Conservation (phyloP, 1,140 invertebrate genomes). For the Alviniconcha marisindica region DNA sequence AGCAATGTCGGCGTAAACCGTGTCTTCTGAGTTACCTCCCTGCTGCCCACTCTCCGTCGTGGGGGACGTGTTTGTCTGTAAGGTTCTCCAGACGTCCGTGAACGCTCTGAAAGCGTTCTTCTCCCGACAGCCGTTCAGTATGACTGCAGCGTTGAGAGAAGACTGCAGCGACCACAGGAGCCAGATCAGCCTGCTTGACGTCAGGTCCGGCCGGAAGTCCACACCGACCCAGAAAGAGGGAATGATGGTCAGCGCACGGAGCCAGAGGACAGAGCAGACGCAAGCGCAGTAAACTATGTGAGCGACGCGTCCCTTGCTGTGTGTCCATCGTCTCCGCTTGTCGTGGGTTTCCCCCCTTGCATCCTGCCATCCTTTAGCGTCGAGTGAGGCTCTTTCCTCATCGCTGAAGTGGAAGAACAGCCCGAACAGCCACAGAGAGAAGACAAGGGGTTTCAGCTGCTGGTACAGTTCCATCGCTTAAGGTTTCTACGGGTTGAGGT, state of each 20-base stretch:
- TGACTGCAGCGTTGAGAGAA: background rate
- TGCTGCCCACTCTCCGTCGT: background rate
- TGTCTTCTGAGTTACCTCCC: background rate
- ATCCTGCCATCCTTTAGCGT: no score
- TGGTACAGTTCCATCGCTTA: no score
- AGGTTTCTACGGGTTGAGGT: no score
- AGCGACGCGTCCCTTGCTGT: background rate
- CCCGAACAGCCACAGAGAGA: no score
- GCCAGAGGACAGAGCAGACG: conserved; percentile 6
- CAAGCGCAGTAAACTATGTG: background rate
- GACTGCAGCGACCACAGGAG: background rate
- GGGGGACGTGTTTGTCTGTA: background rate
- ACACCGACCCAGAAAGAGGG: conserved; percentile 28
- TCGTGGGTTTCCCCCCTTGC: no score
- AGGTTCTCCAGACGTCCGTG: background rate
- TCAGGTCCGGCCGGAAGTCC: background rate
- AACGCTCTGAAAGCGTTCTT: background rate
- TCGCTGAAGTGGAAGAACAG: no score
- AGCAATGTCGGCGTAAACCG: background rate
- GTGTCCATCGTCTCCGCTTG: no score
- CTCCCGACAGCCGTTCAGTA: background rate
- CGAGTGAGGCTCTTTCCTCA: no score
- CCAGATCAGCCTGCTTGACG: background rate
- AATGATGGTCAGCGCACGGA: background rate
- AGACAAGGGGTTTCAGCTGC: no score